Evolutionary conservation across 2,113 vertebrate species (phyloP).

Genomic region (Gopherus flavomarginatus): DNA sequence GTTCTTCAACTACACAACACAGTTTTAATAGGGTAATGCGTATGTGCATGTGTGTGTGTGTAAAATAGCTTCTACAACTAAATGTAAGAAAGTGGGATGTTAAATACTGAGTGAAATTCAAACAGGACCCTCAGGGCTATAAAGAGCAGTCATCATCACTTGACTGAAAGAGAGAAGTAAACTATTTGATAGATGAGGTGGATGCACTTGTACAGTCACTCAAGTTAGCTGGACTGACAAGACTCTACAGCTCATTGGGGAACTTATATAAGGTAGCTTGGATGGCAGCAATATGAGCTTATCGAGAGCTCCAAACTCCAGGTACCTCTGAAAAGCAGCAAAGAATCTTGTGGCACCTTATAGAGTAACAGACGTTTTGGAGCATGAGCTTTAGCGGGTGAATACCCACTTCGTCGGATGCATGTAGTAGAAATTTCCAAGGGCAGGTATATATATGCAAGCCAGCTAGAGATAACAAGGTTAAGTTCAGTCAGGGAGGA

Average conservation of each 20-base stretch:
- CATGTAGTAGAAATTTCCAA: too few species aligned
- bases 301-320: constrained; percentile 44
- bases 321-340: background rate
- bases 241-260: constrained; percentile 12
- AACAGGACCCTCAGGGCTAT: background rate
- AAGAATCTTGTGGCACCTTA: too few species aligned
- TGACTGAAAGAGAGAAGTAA: constrained; percentile 48
- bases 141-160: constrained; percentile 28
- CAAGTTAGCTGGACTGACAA: constrained; percentile 55
- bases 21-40: background rate
- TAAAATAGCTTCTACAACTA: background rate
- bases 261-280: constrained; percentile 36
- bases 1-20: background rate
- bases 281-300: constrained; percentile 23
- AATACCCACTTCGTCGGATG: too few species aligned
- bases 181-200: constrained; percentile 40
- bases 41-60: too few species aligned
- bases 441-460: too few species aligned
- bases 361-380: too few species aligned
- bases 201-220: constrained; percentile 2
- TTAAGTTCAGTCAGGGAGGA: too few species aligned
- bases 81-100: background rate
- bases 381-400: too few species aligned
- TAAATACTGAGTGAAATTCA: constrained; percentile 21
- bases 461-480: too few species aligned